Evolutionary conservation across 1,140 invertebrate species (phyloP), one percentile per base, ranked within the genome.

Genomic region (Drosophila cardini): DNA sequence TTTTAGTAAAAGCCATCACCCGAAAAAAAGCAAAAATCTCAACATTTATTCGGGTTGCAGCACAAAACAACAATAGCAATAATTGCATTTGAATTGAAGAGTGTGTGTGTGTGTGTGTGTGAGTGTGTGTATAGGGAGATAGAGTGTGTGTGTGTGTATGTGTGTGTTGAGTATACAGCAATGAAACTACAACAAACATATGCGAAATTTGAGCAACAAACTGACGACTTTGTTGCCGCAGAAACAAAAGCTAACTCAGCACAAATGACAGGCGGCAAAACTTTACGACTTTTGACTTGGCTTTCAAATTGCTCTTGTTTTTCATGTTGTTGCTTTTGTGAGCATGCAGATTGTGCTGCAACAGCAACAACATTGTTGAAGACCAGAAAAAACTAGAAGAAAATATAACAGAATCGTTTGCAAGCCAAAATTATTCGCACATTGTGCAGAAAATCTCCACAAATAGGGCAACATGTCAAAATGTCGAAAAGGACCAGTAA

Each of bases 401-500:
- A 34, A 15, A 9, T 15, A 16, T 26, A 16, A n/a, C n/a, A 62
- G 21, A 64, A 64, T 43, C 63, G 46, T 38, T 60, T 57, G 21
- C 46, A 11, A 45, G 18, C 30, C 36, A 15, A 32, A 58, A 72
- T 72, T 64, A 65, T 53, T 58, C 36, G 46, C 67, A 69, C 43
- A 69, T 69, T 61, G 67, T 45, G 46, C 46, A 56, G 38, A 38
- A 57, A 34, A 13, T 1, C 21, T 38, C 18, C 7, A 8, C 60
- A 40, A 52, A 57, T 15, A 15, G 36, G 16, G 42, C 34, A 65
- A 65, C 61, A 72, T 72, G 69, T 72, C 73, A 65, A 63, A 58
- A 64, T 71, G 72, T 71, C 68, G 64, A 71, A 64, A 71, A 69
- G 40, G 72, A 6, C 55, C 64, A 46, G 43, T 57, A 74, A 65